Percentiles rank a stretch among this genome's conserved stretches.
phyloP scores from a whole-genome alignment of 2,113 vertebrate genomes.

The Amblyopsis rosae region DNA sequence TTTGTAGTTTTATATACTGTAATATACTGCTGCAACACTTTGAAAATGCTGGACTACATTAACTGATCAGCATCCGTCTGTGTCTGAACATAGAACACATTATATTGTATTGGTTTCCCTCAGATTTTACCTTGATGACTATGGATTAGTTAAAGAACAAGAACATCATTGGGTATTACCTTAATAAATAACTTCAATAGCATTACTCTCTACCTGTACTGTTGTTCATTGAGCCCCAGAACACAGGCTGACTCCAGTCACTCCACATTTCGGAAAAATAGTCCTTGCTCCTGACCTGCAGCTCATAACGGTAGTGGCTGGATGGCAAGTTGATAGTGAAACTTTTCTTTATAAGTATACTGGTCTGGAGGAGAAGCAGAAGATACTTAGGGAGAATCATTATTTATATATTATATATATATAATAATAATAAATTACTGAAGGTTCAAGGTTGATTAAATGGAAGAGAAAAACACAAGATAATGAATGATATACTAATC shows the following conservation, averaged over 20 bases:
- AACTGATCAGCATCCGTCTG: no score
- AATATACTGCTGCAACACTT: no score
- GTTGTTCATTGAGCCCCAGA: slow-evolving; percentile 58
- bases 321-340: slow-evolving; percentile 60
- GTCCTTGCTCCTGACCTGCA: slow-evolving; percentile 62
- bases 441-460: no score
- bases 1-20: not conserved
- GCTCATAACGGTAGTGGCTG: slow-evolving; percentile 49
- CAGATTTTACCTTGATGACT: no score
- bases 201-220: slow-evolving; percentile 34
- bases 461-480: no score
- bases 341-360: rapidly evolving
- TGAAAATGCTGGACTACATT: no score
- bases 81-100: no score
- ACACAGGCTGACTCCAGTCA: slow-evolving; percentile 67
- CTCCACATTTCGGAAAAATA: slow-evolving; percentile 54
- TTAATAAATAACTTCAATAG: not conserved
- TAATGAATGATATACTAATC: no score
- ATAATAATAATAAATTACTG: no score
- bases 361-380: slow-evolving; percentile 12
- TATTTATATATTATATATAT: no score
- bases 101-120: no score
- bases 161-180: no score
- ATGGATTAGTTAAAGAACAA: not conserved
- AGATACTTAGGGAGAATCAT: not conserved